Conservation (phyloP, 2,888 invertebrate genomes). For the Idaea biselata region DNA sequence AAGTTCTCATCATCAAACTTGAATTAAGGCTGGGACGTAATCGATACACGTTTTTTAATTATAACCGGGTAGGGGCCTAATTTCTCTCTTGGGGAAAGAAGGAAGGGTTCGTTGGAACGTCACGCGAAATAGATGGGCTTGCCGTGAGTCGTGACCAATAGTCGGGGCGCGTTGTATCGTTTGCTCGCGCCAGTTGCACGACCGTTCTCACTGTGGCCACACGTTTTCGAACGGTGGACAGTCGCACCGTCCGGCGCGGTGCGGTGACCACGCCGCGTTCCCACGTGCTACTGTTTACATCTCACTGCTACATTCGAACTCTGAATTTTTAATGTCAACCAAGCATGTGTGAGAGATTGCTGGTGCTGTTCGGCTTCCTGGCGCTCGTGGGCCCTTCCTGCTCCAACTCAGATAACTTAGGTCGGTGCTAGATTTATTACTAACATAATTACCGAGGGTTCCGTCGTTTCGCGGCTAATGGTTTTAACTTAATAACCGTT, state of each 20-base stretch:
- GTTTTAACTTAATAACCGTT: conserved; percentile 47
- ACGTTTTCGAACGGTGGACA: conserved; percentile 65
- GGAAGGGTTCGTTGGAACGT: conserved; percentile 75
- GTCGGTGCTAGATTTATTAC: conserved; percentile 62
- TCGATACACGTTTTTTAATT: conserved; percentile 66
- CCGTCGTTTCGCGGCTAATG: conserved; percentile 43
- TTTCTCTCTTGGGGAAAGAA: conserved; percentile 68
- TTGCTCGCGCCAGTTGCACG: conserved; percentile 63
- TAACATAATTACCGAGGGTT: conserved; percentile 51
- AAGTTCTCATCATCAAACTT: conserved; percentile 34
- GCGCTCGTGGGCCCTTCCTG: conserved; percentile 60
- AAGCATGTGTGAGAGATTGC: conserved; percentile 47
- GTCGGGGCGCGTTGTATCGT: conserved; percentile 66
- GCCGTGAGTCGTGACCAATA: conserved; percentile 72
- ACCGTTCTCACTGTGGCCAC: conserved; percentile 72
- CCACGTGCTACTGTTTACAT: conserved; percentile 36
- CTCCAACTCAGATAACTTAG: conserved; percentile 72
- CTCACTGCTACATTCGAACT: conserved; percentile 19
- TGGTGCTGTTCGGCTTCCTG: conserved; percentile 49
- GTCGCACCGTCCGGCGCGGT: conserved; percentile 49
- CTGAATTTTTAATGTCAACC: conserved; percentile 23
- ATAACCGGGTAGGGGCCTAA: conserved; percentile 56
- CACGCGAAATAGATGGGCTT: conserved; percentile 75
- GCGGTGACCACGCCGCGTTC: conserved; percentile 41
- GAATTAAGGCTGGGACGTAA: conserved; percentile 38